These are phyloP conservation scores for Mormyrops boulengeri DNA, from an alignment of 2,797 vertebrate genomes.

Conservation along the genomic window DNA sequence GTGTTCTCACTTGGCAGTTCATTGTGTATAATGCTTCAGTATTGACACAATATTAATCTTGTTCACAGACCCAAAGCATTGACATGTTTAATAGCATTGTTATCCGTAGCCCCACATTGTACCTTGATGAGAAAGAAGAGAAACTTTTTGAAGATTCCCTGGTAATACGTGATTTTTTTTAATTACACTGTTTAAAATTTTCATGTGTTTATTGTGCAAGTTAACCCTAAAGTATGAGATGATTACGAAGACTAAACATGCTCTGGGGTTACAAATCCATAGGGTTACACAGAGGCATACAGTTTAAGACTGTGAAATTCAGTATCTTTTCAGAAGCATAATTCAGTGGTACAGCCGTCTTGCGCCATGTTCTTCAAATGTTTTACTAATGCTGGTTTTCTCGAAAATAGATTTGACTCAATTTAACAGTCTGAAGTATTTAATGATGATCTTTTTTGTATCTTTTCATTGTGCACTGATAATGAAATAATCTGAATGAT, in stretches of 20 bases:
- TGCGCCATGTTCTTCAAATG: too few relatives aligned
- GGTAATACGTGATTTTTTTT: constrained; percentile 23
- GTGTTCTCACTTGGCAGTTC: constrained; percentile 20
- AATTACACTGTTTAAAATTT: background rate
- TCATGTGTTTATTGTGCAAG: constrained; percentile 14
- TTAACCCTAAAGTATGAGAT: background rate
- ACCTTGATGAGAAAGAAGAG: constrained; percentile 27
- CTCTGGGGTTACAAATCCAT: too few relatives aligned
- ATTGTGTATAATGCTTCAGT: constrained; percentile 19
- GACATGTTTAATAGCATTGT: too few relatives aligned
- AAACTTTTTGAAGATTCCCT: too few relatives aligned
- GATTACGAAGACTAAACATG: background rate
- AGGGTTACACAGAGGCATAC: too few relatives aligned
- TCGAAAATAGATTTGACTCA: background rate
- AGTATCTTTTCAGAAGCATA: too few relatives aligned
- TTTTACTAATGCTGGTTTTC: background rate
- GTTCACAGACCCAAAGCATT: constrained; percentile 32
- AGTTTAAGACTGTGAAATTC: background rate
- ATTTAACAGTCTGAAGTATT: too few relatives aligned
- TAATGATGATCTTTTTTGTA: too few relatives aligned
- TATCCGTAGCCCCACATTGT: constrained; percentile 23
- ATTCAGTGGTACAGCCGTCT: too few relatives aligned
- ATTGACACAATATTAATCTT: constrained; percentile 25
- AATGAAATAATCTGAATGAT: too few relatives aligned
- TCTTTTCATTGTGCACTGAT: too few relatives aligned